phyloP scores from a whole-genome alignment of 2,888 invertebrate species.

The Drosophila melanocephala region DNA sequence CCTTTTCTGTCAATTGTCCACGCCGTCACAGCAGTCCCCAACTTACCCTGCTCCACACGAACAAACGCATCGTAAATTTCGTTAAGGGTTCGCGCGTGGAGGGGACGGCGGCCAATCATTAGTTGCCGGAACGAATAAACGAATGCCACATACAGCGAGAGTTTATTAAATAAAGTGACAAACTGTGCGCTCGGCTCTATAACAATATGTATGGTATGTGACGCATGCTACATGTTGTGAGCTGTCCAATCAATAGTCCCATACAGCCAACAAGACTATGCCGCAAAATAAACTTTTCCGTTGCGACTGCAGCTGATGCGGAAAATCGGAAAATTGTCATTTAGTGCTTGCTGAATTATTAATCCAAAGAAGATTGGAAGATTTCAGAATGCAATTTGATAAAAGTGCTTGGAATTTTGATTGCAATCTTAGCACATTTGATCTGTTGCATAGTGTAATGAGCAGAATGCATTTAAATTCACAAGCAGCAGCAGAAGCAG shows the following conservation, averaged over 20 bases:
- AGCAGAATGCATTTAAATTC: background rate
- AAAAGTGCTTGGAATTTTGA: background rate
- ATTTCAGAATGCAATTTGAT: background rate
- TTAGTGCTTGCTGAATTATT: background rate
- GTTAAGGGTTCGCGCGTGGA: slow-evolving; percentile 1
- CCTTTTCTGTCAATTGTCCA: slow-evolving; percentile 26
- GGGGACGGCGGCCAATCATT: slow-evolving; percentile 31
- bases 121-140: slow-evolving; percentile 14
- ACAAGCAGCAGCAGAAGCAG: background rate
- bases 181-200: slow-evolving; percentile 17
- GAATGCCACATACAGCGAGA: slow-evolving; percentile 47
- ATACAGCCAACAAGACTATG: slow-evolving; percentile 4
- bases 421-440: background rate
- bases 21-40: slow-evolving; percentile 31
- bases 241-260: slow-evolving; percentile 16
- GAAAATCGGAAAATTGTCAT: background rate
- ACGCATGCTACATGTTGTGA: slow-evolving; percentile 25
- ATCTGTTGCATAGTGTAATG: background rate
- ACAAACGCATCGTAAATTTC: slow-evolving; percentile 41
- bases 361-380: background rate
- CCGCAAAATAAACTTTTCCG: background rate
- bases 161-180: slow-evolving; percentile 60
- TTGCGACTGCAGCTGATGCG: background rate
- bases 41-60: background rate
- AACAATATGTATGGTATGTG: slow-evolving; percentile 1